Evolutionary conservation across 2,797 vertebrate genomes (phyloP), one percentile per base, ranked within the genome.

Genomic region (Pseudochirops cupreus): DNA sequence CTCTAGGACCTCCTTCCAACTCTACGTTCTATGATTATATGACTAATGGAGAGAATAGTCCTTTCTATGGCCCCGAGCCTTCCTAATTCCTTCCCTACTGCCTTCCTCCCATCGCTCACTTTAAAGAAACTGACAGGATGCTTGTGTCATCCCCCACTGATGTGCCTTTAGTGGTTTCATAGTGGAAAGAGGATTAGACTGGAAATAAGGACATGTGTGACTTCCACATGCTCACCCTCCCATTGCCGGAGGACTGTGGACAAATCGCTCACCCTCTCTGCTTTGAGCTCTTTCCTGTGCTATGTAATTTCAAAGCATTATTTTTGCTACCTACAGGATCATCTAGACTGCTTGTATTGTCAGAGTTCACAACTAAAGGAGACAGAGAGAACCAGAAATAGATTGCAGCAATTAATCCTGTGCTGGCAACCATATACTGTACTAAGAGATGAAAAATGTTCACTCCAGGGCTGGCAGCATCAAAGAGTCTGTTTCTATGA

Each of bases 401-500:
- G 54, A 91, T 91, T 53, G 50, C 39, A 46, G 90, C 90, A 91
- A 91, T 91, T 91, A 91, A 55, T 91, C 50, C 54, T 55, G 55
- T 55, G 31, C 90, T 91, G 90, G 50, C 54, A 91, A 91, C 50
- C 90, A 55, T 53, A 1, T 91, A 91, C 54, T 55, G 29, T n/a
- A 91, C 90, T 53, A 91, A 55, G 29, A 90, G 26, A 87, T 55
- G 50, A 91, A 91, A 91, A 91, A 91, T 91, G 33, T 52, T 90
- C n/a, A 21, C 31, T 55, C 26, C 31, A 53, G 1, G 6, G 50
- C 52, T 58, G 31, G 57, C 5, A 55, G 2, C 91, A 91, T 5
- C 29, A 92, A 93, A n/a, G 13, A 55, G 39, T 5, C 28, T 87
- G 67, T 54, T 90, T 67, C 89, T 46, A 13, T 54, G 56, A n/a